Conservation (phyloP, 2,888 invertebrate genomes). For the Alsophila aescularia region DNA sequence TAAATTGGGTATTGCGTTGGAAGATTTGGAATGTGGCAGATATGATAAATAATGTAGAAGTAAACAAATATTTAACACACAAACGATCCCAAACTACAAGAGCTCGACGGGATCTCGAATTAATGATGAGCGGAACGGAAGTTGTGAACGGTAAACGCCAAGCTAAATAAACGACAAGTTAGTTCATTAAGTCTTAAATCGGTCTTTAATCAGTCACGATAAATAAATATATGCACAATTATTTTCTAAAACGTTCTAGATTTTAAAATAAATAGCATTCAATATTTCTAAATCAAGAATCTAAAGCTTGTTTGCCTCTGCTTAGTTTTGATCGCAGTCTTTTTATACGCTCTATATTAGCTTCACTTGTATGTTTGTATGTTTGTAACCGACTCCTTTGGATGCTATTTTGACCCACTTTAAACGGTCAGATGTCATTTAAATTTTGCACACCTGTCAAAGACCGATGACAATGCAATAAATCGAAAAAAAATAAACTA, state of each 20-base stretch:
- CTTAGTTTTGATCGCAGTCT: too few species aligned
- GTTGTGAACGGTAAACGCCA: conserved; percentile 39
- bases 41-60: neutral
- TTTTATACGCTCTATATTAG: too few species aligned
- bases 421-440: too few species aligned
- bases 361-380: too few species aligned
- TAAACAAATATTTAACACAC: conserved; percentile 1
- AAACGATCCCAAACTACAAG: conserved; percentile 20
- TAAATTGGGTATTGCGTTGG: neutral
- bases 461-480: too few species aligned
- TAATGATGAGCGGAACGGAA: conserved; percentile 33
- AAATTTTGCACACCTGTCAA: too few species aligned
- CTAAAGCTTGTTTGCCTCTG: too few species aligned
- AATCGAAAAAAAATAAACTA: too few species aligned
- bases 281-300: neutral
- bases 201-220: neutral
- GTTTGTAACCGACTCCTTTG: too few species aligned
- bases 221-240: conserved; percentile 3
- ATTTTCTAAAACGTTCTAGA: neutral
- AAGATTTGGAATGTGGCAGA: neutral
- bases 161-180: conserved; percentile 39
- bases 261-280: neutral
- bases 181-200: conserved; percentile 8
- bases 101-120: conserved; percentile 7
- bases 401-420: too few species aligned